Evolutionary conservation across 2,888 invertebrate species (phyloP), one percentile per base, ranked within the genome.

Genomic region (Idaea straminata): DNA sequence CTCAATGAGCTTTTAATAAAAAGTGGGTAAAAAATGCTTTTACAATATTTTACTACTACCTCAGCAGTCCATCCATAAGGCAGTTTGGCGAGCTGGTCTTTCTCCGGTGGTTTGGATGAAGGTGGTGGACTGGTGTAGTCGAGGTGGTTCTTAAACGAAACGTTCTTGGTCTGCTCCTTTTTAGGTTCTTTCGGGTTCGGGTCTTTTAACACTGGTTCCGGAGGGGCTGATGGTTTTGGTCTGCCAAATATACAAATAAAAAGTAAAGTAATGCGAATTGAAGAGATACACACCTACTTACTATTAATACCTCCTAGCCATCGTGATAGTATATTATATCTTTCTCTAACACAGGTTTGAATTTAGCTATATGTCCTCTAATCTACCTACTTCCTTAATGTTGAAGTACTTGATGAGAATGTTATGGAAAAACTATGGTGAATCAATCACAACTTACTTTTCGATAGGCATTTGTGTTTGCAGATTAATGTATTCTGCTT

Each of bases 61-160:
- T 89, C 90, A 59, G 87, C 75, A 59, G 80, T 84, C 88, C 89
- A 93, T 0, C 93, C 93, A 72, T 93, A 93, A 0, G 93, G 93
- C 25, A 92, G 78, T 68, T 93, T 93, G 0, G 93, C 93, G 0
- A 93, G 83, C 72, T 93, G 92, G 63, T 93, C 93, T 63, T 93
- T 93, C 65, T 93, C 93, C 0, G 92, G 89, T 10, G 93, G 89
- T 25, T 91, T 85, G 67, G 91, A 91, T 0, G 89, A 89, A 3
- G 87, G 74, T 0, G 91, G 90, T 34, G 87, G 87, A 64, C 91
- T 92, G 35, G 92, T 92, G 76, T 91, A 91, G 77, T 93, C 93
- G 67, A 93, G 76, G 67, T 93, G 93, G 68, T 93, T 93, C 73
- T 93, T 93, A 76, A 93, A 93, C 0, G 93, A 93, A 0, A 93